Evolutionary conservation across 2,888 invertebrate species (phyloP), one percentile per base, ranked within the genome.

Genomic region (Orthosia gothica): DNA sequence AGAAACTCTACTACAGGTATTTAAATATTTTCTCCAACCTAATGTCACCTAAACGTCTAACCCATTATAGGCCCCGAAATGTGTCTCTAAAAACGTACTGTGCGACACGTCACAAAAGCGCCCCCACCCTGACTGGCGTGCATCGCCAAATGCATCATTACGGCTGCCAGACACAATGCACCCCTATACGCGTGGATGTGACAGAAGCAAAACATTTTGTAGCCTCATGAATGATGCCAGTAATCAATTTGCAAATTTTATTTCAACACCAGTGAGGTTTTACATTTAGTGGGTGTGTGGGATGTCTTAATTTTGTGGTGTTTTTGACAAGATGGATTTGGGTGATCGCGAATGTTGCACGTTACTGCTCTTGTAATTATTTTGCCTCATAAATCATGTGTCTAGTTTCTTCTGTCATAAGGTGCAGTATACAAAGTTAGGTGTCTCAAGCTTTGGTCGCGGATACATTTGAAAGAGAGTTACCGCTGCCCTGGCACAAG

Each of bases 81-180:
- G 64, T 74, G 76, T 78, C 77, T 71, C 85, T 74, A 80, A 87
- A 89, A 89, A 86, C 80, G 83, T 84, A 81, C 77, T 40, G 57
- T n/a, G 55, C 83, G 77, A 84, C 86, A 87, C 87, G 84, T 86
- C 87, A 82, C 85, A 84, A 85, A 80, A 82, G 72, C 84, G 45
- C 40, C 83, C 86, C 79, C 81, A 65, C 81, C 79, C 72, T 26
- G 73, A 84, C 77, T 84, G 83, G 88, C 86, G 87, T 90, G 93
- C 92, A 93, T 91, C 89, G 87, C 86, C 87, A 84, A 92, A 93
- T 92, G 93, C 93, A 92, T 92, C 93, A 94, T 93, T 93, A 92
- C 91, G 83, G 78, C 87, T 91, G 90, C 87, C 86, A 84, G 86
- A 83, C 83, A 92, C 92, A 92, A 88, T 89, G 83, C 85, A 77